Conservation (phyloP, 1,140 invertebrate genomes). For the Oedothorax gibbosus region DNA sequence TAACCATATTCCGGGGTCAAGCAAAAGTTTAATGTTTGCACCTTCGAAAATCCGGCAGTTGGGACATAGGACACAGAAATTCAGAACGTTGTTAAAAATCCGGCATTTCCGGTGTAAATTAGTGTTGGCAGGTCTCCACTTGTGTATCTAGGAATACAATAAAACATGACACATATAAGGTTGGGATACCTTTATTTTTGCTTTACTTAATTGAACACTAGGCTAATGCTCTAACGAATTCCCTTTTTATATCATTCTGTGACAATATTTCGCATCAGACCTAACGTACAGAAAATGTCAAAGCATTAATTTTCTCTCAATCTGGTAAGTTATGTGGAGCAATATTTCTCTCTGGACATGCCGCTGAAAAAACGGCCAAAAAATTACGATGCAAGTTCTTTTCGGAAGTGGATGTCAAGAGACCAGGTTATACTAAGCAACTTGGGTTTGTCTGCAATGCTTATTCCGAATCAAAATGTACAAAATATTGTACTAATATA, state of each 20-base stretch:
- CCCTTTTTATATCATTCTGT: constrained; percentile 7
- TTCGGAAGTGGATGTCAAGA: neutral
- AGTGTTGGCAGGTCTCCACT: too few species aligned
- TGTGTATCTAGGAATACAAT: neutral
- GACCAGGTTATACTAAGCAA: constrained; percentile 4
- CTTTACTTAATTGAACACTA: constrained; percentile 53
- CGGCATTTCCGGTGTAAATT: too few species aligned
- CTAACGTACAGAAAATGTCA: constrained; percentile 12
- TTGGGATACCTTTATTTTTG: constrained; percentile 49
- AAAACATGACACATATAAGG: neutral
- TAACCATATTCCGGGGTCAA: too few species aligned
- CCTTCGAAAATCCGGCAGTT: too few species aligned
- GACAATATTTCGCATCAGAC: constrained; percentile 27
- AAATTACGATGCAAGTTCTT: constrained; percentile 15
- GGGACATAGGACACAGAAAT: too few species aligned
- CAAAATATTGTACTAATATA: neutral
- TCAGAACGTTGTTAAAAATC: too few species aligned
- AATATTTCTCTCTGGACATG: constrained; percentile 34
- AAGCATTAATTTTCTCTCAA: neutral
- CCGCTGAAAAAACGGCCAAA: constrained; percentile 14
- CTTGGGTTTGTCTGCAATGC: neutral
- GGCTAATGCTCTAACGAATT: constrained; percentile 46
- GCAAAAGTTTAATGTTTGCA: too few species aligned
- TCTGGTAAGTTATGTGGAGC: neutral
- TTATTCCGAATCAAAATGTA: neutral